Percentiles rank a stretch among this genome's conserved stretches.
Conservation (phyloP, 2,113 vertebrate species). For the Bujurquina vittata region DNA sequence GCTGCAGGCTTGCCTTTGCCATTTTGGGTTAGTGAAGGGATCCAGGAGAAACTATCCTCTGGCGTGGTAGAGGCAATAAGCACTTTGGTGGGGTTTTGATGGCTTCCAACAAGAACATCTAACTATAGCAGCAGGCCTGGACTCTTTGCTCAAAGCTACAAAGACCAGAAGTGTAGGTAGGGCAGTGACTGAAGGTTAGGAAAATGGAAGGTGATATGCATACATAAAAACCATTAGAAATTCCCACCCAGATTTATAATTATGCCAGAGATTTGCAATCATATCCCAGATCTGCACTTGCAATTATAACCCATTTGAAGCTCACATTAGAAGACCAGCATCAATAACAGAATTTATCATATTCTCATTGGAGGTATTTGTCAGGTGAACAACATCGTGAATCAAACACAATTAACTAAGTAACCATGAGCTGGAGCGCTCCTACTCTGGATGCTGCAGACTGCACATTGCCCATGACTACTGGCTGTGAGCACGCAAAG, state of each 20-base stretch:
- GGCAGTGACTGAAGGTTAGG: slow-evolving; percentile 8
- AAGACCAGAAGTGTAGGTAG: slow-evolving; percentile 12
- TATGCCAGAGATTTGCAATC: slow-evolving; percentile 14
- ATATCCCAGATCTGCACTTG: slow-evolving; percentile 44
- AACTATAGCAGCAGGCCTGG: slow-evolving; percentile 26
- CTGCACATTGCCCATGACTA: slow-evolving; percentile 32
- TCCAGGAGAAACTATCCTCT: slow-evolving; percentile 40
- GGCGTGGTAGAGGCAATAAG: slow-evolving; percentile 53
- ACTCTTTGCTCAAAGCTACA: slow-evolving; percentile 36
- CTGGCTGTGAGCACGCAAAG: slow-evolving; percentile 43
- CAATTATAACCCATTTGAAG: background rate
- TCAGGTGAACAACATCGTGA: slow-evolving; percentile 15
- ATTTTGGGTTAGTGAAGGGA: slow-evolving; percentile 55
- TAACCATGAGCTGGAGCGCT: slow-evolving; percentile 27
- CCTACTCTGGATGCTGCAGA: slow-evolving; percentile 33
- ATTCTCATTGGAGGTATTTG: slow-evolving; percentile 4
- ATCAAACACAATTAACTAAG: slow-evolving; percentile 53
- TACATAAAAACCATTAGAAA: slow-evolving; percentile 26
- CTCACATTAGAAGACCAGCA: background rate
- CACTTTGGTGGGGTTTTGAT: slow-evolving; percentile 59
- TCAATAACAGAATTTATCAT: background rate
- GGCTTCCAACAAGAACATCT: slow-evolving; percentile 54
- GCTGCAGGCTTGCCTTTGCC: slow-evolving; percentile 56
- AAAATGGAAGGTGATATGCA: slow-evolving; percentile 16
- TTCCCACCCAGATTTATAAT: slow-evolving; percentile 49